Evolutionary conservation across 2,797 vertebrate species (phyloP), one percentile per base, ranked within the genome.

Genomic region (Phataginus tricuspis): DNA sequence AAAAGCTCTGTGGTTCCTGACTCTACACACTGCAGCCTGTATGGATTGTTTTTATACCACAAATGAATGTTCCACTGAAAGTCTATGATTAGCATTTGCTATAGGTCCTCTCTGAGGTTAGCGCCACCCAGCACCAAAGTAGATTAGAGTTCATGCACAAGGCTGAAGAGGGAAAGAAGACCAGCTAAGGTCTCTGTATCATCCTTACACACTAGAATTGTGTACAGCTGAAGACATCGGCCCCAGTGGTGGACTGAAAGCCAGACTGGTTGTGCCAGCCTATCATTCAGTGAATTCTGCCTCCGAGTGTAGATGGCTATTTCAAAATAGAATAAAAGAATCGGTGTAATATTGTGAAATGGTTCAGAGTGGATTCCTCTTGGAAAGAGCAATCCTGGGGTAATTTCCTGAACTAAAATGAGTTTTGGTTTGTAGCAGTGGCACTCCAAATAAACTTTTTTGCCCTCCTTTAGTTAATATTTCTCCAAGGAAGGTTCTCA

Each of bases 371-470:
- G 9, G 49, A 75, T 49, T 91, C 29, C 42, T 90, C 85, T 18
- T 29, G 74, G 57, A 88, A 78, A 80, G 27, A 82, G 42, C 23
- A 90, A 77, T 10, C 23, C 16, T 29, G 66, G 39, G 74, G 8
- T 42, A 37, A 39, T 71, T 95, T 93, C 63, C 82, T 57, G 29
- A 63, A n/a, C 84, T 68, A 53, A 95, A 71, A 45, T 69, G 59
- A 85, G 27, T 72, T 89, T 55, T 27, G n/a, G 49, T 77, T 71
- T 85, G 34, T 11, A 77, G 18, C n/a, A 4, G 19, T 55, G 79
- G 25, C 66, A 27, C 71, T 71, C 82, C 21, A 69, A 15, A 96
- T 77, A 45, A 45, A 37, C 34, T 11, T 15, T 86, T 55, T 75
- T 83, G 9, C 39, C 19, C 18, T 72, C 7, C 27, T 42, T 86